Evolutionary conservation across 1,140 invertebrate genomes (phyloP).

Genomic region (Drosophila pseudoobscura): DNA sequence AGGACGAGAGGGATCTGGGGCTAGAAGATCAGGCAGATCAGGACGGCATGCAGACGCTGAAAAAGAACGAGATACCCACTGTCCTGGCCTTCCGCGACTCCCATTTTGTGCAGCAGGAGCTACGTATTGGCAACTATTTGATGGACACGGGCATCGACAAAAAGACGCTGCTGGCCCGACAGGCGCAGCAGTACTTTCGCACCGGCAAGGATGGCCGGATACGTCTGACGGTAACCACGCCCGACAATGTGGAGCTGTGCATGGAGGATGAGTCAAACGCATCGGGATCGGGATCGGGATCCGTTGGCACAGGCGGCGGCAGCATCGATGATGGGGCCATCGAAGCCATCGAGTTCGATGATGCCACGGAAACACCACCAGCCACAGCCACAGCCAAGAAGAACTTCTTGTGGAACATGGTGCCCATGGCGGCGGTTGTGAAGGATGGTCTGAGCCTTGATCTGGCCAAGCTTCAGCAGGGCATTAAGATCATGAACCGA

Average conservation of each 20-base stretch:
- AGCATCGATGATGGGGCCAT: constrained; percentile 72
- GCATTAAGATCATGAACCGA: constrained; percentile 60
- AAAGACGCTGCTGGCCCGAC: constrained; percentile 61
- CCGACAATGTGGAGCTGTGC: constrained; percentile 75
- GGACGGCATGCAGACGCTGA: constrained; percentile 61
- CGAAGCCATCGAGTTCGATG: constrained; percentile 75
- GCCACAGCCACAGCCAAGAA: constrained; percentile 39
- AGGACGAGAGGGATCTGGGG: constrained; percentile 16
- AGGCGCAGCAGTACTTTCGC: constrained; percentile 55
- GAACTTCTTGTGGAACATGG: constrained; percentile 80
- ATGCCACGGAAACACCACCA: constrained; percentile 17
- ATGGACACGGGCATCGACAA: constrained; percentile 83
- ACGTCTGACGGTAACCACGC: constrained; percentile 74
- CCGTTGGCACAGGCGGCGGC: constrained; percentile 48
- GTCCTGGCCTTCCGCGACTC: constrained; percentile 81
- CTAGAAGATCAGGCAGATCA: constrained; percentile 8
- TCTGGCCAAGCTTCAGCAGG: constrained; percentile 67
- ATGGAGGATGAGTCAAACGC: constrained; percentile 73
- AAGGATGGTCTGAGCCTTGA: constrained; percentile 78
- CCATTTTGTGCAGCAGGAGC: constrained; percentile 81
- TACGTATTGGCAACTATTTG: constrained; percentile 80
- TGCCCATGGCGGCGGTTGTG: constrained; percentile 52
- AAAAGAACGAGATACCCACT: constrained; percentile 82
- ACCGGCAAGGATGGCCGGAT: constrained; percentile 69
- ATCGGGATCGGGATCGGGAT: constrained; percentile 25